A percentile compares a stretch with the other conserved stretches of the same genome.
phyloP scores from a whole-genome alignment of 2,797 vertebrate species.

The Stomatorhinus walkeri region DNA sequence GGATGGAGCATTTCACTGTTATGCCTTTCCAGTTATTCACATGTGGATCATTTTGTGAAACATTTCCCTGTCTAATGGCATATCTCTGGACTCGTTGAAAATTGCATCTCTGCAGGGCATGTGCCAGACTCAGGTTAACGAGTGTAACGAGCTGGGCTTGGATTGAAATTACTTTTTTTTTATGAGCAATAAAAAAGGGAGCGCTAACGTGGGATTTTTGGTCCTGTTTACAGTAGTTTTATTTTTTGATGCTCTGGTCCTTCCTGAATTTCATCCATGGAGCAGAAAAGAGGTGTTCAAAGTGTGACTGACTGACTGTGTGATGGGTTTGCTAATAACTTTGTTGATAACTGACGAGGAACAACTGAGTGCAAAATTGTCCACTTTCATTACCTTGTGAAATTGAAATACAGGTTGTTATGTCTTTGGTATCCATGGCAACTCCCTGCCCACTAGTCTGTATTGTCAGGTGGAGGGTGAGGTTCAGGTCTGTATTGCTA shows the following conservation, averaged over 20 bases:
- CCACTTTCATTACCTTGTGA: slow-evolving; percentile 63
- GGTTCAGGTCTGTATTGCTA: neutral
- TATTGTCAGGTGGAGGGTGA: slow-evolving; percentile 21
- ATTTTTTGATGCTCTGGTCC: slow-evolving; percentile 35
- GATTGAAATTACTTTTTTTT: neutral
- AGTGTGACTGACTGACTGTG: slow-evolving; percentile 56
- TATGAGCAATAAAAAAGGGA: neutral
- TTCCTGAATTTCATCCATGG: slow-evolving; percentile 40
- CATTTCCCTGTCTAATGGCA: neutral
- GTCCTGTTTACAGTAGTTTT: slow-evolving; percentile 9
- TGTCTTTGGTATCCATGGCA: slow-evolving; percentile 62
- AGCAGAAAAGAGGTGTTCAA: slow-evolving; percentile 44
- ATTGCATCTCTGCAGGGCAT: neutral
- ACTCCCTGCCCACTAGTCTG: slow-evolving; percentile 42
- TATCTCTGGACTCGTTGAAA: neutral
- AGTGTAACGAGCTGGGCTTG: neutral
- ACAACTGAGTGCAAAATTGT: slow-evolving; percentile 61
- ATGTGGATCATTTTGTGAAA: neutral
- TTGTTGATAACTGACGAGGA: slow-evolving; percentile 72
- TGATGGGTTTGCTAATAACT: slow-evolving; percentile 68
- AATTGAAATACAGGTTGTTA: slow-evolving; percentile 66
- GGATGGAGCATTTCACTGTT: neutral
- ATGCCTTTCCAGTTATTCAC: neutral
- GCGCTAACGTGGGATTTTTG: neutral
- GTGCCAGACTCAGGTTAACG: neutral